These are phyloP conservation scores for Myotis pilosus DNA, from an alignment of 2,797 vertebrate species.

Conservation along the genomic window DNA sequence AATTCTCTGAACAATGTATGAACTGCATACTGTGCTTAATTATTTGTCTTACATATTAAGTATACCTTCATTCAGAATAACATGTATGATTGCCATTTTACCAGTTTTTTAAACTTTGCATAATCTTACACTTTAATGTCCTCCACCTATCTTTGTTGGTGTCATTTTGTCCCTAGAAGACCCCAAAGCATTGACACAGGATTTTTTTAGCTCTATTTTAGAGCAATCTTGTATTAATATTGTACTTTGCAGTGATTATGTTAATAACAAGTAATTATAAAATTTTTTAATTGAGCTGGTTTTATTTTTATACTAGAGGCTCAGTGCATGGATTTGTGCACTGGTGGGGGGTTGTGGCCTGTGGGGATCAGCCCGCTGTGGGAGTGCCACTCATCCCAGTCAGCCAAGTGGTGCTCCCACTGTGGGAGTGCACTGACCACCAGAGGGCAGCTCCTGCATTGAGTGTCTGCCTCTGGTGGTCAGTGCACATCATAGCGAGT, in stretches of 20 bases:
- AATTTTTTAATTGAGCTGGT: constrained; percentile 2
- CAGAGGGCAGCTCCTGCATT: too few relatives aligned
- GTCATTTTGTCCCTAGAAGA: not conserved
- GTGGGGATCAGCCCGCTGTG: too few relatives aligned
- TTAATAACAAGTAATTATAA: constrained; percentile 14
- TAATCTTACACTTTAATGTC: not conserved
- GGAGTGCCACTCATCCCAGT: too few relatives aligned
- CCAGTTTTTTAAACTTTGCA: not conserved
- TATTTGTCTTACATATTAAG: not conserved
- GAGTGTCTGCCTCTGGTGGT: too few relatives aligned
- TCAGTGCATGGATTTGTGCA: too few relatives aligned
- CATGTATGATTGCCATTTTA: not conserved
- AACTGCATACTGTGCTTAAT: constrained; percentile 18
- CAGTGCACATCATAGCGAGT: too few relatives aligned
- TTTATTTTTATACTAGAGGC: not conserved
- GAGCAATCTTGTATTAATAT: not conserved
- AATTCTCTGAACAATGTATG: constrained; percentile 39
- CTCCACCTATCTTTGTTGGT: not conserved
- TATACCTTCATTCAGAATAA: not conserved
- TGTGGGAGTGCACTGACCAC: too few relatives aligned
- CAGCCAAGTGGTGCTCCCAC: too few relatives aligned
- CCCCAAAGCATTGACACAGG: not conserved
- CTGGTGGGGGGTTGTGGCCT: too few relatives aligned
- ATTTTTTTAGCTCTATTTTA: constrained; percentile 1
- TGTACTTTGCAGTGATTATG: constrained; percentile 20